Base-by-base conservation (phyloP, 1,140 invertebrate genomes). In the Diprion similis region DNA sequence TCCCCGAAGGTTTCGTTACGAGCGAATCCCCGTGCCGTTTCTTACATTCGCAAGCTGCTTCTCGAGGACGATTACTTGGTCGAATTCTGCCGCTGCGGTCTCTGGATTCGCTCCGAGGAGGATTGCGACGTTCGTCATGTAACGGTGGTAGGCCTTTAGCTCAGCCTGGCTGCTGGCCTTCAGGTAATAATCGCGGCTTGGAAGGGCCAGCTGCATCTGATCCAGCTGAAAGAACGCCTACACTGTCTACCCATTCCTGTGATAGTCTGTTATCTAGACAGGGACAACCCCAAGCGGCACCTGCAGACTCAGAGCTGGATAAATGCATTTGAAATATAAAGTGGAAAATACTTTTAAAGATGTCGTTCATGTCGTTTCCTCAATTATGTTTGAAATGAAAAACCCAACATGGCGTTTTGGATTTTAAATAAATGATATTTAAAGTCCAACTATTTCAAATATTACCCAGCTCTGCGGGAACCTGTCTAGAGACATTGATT, bases 141-240 rank as follows among this genome's bases (percentile, higher is more conserved):
- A 95, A 66, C 90, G 91, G 80, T 93, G 92, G 82, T 96, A 96
- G 1, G 94, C 94, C 73, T 90, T 82, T 15, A 95, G 84, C 76
- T 93, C 92, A 4, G 89, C 87, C 73, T 92, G 89, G 71, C 92
- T 92, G 76, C 89, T 92, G n/a, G 88, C 84, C 78, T 94, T 94
- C 51, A 95, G 83, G 82, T 95, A 95, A 83, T 96, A 96, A 81
- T 96, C 95, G 59, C 95, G 89, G 74, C 93, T 94, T 3, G 95
- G 95, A 73, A 97, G 87, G 0, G 93, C 94, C 76, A 96, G 86
- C 68, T 91, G 90, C 89, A 95, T 92, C 84, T 97, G 95, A 85
- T 96, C 95, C 81, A 96, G 86, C 94, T 95, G 85, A 17, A 85
- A 79, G n/a, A 59, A 15, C 9, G 51, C 51, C n/a, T 17, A 37